Conservation (phyloP, 2,797 vertebrate genomes). For the Prionace glauca region DNA sequence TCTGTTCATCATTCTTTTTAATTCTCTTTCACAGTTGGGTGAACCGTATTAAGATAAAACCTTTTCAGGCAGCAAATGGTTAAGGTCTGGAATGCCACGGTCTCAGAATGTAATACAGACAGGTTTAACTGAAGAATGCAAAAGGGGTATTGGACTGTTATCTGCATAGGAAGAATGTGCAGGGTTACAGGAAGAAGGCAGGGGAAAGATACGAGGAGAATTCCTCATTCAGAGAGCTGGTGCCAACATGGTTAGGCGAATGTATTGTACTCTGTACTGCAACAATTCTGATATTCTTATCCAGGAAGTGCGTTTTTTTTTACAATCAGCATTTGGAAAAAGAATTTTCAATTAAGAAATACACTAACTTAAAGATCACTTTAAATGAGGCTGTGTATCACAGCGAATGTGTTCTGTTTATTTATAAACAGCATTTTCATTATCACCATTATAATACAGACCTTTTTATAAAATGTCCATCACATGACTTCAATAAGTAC, state of each 20-base stretch:
- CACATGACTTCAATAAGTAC: not conserved
- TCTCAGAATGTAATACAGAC: too few species aligned
- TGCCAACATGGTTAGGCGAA: too few species aligned
- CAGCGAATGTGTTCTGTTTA: not conserved
- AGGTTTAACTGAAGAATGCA: too few species aligned
- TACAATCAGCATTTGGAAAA: not conserved
- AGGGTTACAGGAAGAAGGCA: too few species aligned
- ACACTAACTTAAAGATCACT: not conserved
- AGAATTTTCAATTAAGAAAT: slow-evolving; percentile 11
- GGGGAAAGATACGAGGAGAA: too few species aligned
- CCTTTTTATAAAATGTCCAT: not conserved
- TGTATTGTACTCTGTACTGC: too few species aligned
- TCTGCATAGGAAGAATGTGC: too few species aligned
- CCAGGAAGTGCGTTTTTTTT: not conserved
- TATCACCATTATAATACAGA: not conserved
- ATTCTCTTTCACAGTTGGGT: not conserved
- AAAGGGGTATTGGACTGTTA: too few species aligned
- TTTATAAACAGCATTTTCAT: not conserved
- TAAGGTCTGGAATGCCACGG: too few species aligned
- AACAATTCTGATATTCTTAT: not conserved
- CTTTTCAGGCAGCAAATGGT: too few species aligned
- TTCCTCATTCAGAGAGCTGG: too few species aligned
- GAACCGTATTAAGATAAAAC: not conserved
- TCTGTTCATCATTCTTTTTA: not conserved
- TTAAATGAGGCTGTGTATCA: not conserved